Evolutionary conservation across 2,113 vertebrate genomes (phyloP).

Genomic region (Fulmarus glacialis): DNA sequence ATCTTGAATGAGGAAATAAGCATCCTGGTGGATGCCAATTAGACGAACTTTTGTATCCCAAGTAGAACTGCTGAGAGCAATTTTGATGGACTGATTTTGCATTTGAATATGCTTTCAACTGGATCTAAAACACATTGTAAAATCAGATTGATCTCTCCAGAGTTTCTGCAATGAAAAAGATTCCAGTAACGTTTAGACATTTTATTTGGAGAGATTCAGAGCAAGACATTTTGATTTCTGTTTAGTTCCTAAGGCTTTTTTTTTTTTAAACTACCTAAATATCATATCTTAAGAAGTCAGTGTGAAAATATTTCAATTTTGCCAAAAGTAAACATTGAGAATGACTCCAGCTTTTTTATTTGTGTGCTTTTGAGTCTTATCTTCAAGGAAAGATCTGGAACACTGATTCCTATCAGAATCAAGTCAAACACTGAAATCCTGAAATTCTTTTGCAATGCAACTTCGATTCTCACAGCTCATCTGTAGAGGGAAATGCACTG

Average conservation of each 20-base stretch:
- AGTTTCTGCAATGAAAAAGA: not conserved
- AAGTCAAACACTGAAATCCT: not conserved
- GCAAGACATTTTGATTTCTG: not conserved
- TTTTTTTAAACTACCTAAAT: not conserved
- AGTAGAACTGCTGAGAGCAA: constrained; percentile 55
- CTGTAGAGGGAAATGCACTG: not conserved
- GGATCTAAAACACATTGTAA: constrained; percentile 16
- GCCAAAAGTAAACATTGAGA: not conserved
- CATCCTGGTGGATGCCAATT: constrained; percentile 58
- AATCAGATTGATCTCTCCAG: constrained; percentile 10
- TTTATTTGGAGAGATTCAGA: not conserved
- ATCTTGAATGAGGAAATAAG: constrained; percentile 57
- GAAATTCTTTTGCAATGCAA: constrained; percentile 1
- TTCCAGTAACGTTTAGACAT: not conserved
- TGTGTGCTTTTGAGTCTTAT: not conserved
- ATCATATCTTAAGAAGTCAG: not conserved
- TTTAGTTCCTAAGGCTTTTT: not conserved
- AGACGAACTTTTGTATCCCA: constrained; percentile 61
- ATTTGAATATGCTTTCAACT: constrained; percentile 47
- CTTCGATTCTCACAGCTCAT: not conserved
- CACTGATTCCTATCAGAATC: not conserved
- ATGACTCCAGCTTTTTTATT: not conserved
- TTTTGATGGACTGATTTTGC: constrained; percentile 49
- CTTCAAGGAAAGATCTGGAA: constrained; percentile 4
- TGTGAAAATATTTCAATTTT: constrained; percentile 7